Evolutionary conservation across 2,113 vertebrate species (phyloP), one percentile per base, ranked within the genome.

Genomic region (Calypte anna): DNA sequence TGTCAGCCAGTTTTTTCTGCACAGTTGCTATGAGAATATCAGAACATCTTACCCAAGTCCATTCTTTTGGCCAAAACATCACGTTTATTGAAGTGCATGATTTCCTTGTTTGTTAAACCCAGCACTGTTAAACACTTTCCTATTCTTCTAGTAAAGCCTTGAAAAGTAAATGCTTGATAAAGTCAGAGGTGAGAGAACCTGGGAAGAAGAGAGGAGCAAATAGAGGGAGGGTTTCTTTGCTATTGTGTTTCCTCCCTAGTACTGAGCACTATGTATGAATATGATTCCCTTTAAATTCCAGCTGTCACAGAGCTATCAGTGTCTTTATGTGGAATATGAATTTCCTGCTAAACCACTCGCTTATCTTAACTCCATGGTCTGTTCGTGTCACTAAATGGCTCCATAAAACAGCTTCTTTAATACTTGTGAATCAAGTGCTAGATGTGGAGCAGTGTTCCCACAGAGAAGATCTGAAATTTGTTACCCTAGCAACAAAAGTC

Each of bases 401-500:
- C 72, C 79, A 67, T 61, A 75, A 96, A 93, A 28, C 72, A 57
- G 15, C 76, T 88, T 70, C 64, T 68, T 87, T 88, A 91, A 75
- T 86, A 83, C 36, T 61, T 83, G 40, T 75, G 85, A 91, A 90
- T 88, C 93, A 91, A 91, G 31, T 54, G 36, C 50, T 74, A 57
- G 61, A 14, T 50, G n/a, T 80, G 53, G 31, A 93, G 61, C 27
- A 66, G 64, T 70, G 68, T 89, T 88, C 44, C 76, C 33, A 70
- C 44, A 91, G 55, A 90, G 43, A n/a, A 87, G 82, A 91, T 78
- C 63, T 88, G 87, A 91, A 86, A 78, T 85, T 63, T 90, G 91
- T 93, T 94, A 63, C 85, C 91, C 80, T 94, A 78, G 94, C 88
- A 97, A 96, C 88, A 96, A 94, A 90, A 69, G 25, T 11, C 54